Evolutionary conservation across 2,797 vertebrate species (phyloP).

Genomic region (Sphenopsis melanotis): DNA sequence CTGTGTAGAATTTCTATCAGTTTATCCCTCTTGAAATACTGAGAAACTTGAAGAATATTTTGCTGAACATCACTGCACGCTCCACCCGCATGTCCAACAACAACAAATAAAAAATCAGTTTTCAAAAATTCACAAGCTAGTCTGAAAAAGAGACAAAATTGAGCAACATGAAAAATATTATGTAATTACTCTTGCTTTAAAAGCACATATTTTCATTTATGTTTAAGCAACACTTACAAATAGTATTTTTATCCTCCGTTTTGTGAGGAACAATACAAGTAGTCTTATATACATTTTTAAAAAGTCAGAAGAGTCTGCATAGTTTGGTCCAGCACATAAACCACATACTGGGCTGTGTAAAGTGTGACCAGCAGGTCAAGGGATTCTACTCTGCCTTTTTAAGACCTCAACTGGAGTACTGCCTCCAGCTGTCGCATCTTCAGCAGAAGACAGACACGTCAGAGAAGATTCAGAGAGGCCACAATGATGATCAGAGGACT

Average conservation of each 20-base stretch:
- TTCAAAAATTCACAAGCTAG: conserved; percentile 88
- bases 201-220: background rate
- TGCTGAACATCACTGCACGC: conserved; percentile 93
- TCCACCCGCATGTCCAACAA: conserved; percentile 88
- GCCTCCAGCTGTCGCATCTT: background rate
- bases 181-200: background rate
- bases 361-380: background rate
- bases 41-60: conserved; percentile 80
- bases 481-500: background rate
- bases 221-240: background rate
- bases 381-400: background rate
- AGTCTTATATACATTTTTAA: rapidly evolving
- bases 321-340: background rate
- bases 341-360: background rate
- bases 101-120: conserved; percentile 87
- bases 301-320: background rate
- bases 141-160: conserved; percentile 70
- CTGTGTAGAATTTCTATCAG: conserved; percentile 84
- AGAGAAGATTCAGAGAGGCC: background rate
- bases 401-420: background rate
- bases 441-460: background rate
- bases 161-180: background rate
- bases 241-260: background rate
- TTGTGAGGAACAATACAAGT: background rate
- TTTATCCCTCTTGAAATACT: conserved; percentile 85